Evolutionary conservation across 2,113 vertebrate species (phyloP).

Genomic region (Pachycephala philippinensis): DNA sequence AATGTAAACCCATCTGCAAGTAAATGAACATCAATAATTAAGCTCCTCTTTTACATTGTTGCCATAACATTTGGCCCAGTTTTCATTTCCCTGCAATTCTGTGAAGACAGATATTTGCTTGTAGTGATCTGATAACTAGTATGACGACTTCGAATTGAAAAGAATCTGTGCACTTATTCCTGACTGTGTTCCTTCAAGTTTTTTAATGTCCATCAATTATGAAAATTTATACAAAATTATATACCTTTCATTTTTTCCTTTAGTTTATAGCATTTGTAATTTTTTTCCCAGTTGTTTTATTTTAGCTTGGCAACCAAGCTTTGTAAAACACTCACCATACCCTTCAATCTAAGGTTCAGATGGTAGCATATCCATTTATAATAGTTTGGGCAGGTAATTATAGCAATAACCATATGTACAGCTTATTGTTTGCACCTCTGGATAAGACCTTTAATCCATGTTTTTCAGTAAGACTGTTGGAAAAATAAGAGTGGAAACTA

Average conservation of each 20-base stretch:
- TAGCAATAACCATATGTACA: not conserved
- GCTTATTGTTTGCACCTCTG: constrained; percentile 4
- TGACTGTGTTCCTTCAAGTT: not conserved
- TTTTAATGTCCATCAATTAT: not conserved
- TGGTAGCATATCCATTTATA: not conserved
- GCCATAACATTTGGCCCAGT: not conserved
- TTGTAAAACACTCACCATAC: not conserved
- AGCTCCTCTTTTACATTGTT: not conserved
- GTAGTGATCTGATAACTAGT: not conserved
- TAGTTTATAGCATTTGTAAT: not conserved
- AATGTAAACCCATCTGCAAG: not conserved
- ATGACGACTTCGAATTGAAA: not conserved
- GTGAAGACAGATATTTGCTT: not conserved
- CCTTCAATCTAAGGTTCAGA: not conserved
- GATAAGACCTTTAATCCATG: not conserved
- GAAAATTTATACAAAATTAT: not conserved
- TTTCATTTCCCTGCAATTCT: not conserved
- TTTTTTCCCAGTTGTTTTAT: not conserved
- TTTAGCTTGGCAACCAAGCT: not conserved
- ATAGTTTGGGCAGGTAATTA: not conserved
- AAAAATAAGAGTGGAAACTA: constrained; percentile 46
- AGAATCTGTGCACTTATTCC: not conserved
- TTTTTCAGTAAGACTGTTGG: not conserved
- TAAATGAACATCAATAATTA: not conserved
- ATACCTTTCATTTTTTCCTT: not conserved